Base-by-base conservation (phyloP, 2,888 invertebrate genomes). In the Allacma fusca region DNA sequence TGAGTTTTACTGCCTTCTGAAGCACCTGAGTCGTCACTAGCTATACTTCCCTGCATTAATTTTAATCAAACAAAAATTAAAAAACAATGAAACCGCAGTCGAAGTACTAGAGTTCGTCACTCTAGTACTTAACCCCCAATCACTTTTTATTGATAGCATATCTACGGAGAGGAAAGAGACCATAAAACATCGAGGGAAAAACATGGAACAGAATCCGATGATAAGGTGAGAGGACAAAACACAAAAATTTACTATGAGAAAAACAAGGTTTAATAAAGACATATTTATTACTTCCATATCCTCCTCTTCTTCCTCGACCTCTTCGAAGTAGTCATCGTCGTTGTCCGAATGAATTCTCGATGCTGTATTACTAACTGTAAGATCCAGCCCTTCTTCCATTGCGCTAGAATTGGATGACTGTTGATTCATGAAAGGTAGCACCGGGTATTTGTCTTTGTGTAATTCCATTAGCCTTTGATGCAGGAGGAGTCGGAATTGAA, bases 391-490 rank as follows among this genome's bases (percentile, higher is more conserved):
- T 79, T 92, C 92, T 87, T 93, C 92, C 85, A 94, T 92, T 86
- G 94, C 94, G 71, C 81, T 82, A 72, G 81, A 82, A 57, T 80
- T 72, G 44, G 82, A 68, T 64, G 78, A 81, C 75, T 81, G 82
- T 76, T 81, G 82, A 34, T 92, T 91, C 67, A 94, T 87, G 4
- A 94, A 93, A 89, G 94, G 91, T 62, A 85, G 80, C 70, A 83
- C 84, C 76, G 81, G 83, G 68, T 82, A 83, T 83, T 94, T 89
- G 86, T 94, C 95, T 86, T 94, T 94, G 85, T 94, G 94, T 85
- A 95, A 89, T 86, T 95, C 96, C 84, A 95, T 89, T 84, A 96
- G 89, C 86, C 96, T 91, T 89, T 96, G 96, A 88, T 94, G 94
- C 84, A 96, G 89, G 81, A 96, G 89, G 81, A 96, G 89, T 85